Percentiles rank a stretch among this genome's conserved stretches.
Conservation (phyloP, 2,888 invertebrate species). For the Periphyllus acericola region DNA sequence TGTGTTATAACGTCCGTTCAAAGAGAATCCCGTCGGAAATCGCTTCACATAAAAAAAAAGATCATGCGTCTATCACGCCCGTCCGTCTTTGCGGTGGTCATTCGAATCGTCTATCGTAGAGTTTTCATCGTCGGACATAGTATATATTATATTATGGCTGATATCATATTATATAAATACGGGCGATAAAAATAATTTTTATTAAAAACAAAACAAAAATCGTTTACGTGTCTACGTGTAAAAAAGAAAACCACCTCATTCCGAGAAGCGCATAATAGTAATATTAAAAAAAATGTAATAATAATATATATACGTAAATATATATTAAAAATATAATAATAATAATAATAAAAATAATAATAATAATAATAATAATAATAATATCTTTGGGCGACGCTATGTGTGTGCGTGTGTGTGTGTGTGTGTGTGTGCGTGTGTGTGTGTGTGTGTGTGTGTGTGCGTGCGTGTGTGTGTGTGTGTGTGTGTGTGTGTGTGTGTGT, state of each 20-base stretch:
- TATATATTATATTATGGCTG: background rate
- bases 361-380: conserved; percentile 41
- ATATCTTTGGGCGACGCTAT: conserved; percentile 59
- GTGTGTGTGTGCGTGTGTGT: conserved; percentile 20
- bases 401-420: conserved; percentile 37
- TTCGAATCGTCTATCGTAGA: background rate
- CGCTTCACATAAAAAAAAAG: background rate
- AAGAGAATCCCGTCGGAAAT: background rate
- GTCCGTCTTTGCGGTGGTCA: background rate
- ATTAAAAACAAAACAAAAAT: background rate
- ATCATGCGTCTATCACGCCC: background rate
- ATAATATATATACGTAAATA: conserved; percentile 20
- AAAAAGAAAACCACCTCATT: conserved; percentile 4
- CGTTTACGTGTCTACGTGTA: conserved; percentile 1
- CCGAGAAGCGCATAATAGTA: conserved; percentile 17
- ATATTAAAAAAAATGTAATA: conserved; percentile 23
- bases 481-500: conserved; percentile 13
- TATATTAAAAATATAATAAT: background rate
- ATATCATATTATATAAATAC: too few species aligned
- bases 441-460: background rate
- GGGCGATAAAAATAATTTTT: background rate
- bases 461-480: background rate
- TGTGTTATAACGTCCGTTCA: background rate
- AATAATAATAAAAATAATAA: conserved; percentile 1
- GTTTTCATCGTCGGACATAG: background rate